phyloP scores from a whole-genome alignment of 2,797 vertebrate genomes.

The Diplodus sargus region DNA sequence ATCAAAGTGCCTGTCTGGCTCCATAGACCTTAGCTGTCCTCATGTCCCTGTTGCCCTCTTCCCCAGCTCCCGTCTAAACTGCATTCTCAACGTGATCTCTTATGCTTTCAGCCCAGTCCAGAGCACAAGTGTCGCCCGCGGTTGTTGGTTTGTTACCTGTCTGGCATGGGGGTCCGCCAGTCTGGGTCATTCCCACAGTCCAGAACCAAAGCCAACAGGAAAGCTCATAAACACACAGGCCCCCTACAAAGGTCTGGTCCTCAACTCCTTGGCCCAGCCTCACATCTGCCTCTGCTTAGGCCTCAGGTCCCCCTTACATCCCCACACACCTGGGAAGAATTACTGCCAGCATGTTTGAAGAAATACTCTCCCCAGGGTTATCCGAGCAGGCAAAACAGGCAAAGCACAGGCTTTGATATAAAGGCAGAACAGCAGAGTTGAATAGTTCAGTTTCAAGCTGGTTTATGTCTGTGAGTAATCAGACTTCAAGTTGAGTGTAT shows the following conservation, averaged over 20 bases:
- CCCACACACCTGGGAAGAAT: slow-evolving; percentile 82
- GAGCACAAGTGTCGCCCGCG: slow-evolving; percentile 52
- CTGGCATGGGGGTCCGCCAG: slow-evolving; percentile 62
- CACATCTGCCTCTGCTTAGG: slow-evolving; percentile 83
- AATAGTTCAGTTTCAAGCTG: slow-evolving; percentile 75
- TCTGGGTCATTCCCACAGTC: slow-evolving; percentile 74
- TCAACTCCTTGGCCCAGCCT: slow-evolving; percentile 62
- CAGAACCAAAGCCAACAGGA: slow-evolving; percentile 72
- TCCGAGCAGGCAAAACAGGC: slow-evolving; percentile 66
- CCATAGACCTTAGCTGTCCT: slow-evolving; percentile 21
- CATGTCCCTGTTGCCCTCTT: slow-evolving; percentile 31
- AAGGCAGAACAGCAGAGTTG: slow-evolving; percentile 66
- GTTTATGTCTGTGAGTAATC: slow-evolving; percentile 63
- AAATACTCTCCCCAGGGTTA: slow-evolving; percentile 77
- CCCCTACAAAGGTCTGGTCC: slow-evolving; percentile 81
- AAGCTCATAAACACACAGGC: slow-evolving; percentile 80
- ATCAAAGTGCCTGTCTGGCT: slow-evolving; percentile 52
- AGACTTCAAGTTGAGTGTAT: slow-evolving; percentile 47
- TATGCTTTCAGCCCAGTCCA: slow-evolving; percentile 53
- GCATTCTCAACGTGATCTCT: slow-evolving; percentile 44
- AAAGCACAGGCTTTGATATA: slow-evolving; percentile 72
- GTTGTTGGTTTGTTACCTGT: slow-evolving; percentile 79
- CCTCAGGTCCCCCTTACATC: slow-evolving; percentile 68
- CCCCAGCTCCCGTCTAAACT: slow-evolving; percentile 16
- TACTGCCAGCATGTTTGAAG: slow-evolving; percentile 80